Conservation (phyloP, 2,113 vertebrate species). For the Muntiacus reevesi region DNA sequence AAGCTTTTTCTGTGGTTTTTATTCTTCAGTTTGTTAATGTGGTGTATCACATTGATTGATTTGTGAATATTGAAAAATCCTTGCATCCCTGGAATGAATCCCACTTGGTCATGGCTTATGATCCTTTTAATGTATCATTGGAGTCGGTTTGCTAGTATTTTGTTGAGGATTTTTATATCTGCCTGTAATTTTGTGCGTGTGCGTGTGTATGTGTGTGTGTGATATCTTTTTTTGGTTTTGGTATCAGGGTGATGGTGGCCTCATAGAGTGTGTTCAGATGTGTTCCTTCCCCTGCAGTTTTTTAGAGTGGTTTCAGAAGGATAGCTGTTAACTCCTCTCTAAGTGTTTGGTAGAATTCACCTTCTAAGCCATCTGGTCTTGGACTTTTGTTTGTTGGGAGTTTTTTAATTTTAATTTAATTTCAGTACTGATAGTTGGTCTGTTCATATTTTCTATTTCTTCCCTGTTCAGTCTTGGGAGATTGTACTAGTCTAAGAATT, state of each 20-base stretch:
- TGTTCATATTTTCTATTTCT: neutral
- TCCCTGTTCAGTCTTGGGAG: neutral
- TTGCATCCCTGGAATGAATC: neutral
- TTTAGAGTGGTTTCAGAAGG: neutral
- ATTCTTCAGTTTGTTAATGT: neutral
- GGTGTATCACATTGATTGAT: neutral
- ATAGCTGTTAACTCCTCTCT: neutral
- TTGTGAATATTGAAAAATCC: neutral
- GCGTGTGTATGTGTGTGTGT: neutral
- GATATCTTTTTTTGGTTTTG: neutral
- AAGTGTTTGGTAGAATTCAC: neutral
- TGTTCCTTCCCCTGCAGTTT: neutral
- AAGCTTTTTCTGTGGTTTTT: neutral
- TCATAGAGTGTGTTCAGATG: neutral
- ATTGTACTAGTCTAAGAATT: neutral
- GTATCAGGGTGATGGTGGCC: neutral
- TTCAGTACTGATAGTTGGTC: neutral
- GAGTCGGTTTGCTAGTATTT: neutral
- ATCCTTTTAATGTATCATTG: neutral
- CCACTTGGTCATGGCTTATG: neutral
- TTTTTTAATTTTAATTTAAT: neutral
- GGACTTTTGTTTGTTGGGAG: neutral
- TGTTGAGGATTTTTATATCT: neutral
- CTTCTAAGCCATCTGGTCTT: neutral
- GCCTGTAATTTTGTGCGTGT: neutral